These are phyloP conservation scores for Acanthosepion lycidas DNA, from an alignment of 2,888 invertebrate genomes.

Conservation along the genomic window DNA sequence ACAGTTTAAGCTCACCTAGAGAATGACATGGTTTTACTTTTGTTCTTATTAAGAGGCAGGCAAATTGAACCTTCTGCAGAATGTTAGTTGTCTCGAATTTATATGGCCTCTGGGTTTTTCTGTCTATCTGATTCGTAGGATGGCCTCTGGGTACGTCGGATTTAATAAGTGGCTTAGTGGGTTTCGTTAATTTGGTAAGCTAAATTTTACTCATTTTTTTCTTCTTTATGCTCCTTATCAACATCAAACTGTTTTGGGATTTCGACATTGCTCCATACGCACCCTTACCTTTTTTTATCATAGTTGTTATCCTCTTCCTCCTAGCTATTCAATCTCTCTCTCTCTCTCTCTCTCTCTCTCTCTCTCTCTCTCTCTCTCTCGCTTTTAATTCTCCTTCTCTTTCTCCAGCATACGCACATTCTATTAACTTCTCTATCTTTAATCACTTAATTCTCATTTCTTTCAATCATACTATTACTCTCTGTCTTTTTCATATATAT, in stretches of 20 bases:
- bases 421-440: too few species aligned
- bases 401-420: not conserved
- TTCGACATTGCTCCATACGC: not conserved
- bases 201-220: not conserved
- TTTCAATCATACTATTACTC: not conserved
- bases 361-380: not conserved
- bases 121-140: not conserved
- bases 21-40: too few species aligned
- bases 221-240: not conserved
- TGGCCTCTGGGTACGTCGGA: not conserved
- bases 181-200: not conserved
- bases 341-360: not conserved
- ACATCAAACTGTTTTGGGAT: not conserved
- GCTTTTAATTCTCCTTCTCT: not conserved
- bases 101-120: not conserved
- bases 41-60: too few species aligned
- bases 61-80: not conserved
- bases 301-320: not conserved
- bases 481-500: not conserved
- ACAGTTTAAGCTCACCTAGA: too few species aligned
- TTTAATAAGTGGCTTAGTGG: not conserved
- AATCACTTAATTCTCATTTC: too few species aligned
- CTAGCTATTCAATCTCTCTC: not conserved
- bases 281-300: not conserved
- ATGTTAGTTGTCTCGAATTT: not conserved